These are phyloP conservation scores for Harlomillsia oculata DNA, from an alignment of 1,140 invertebrate genomes.

Conservation along the genomic window DNA sequence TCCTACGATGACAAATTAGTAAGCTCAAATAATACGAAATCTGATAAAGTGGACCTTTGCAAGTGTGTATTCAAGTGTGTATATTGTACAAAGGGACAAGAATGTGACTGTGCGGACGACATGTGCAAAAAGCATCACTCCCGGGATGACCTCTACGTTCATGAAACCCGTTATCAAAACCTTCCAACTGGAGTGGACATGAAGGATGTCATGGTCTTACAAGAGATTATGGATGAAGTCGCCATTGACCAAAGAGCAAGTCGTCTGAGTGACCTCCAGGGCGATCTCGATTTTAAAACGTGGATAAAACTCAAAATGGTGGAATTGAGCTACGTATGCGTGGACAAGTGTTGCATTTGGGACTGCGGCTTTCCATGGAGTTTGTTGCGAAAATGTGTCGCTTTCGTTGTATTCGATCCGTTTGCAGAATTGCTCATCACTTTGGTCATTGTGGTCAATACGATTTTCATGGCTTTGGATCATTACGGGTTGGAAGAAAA, in stretches of 20 bases:
- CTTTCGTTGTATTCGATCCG: conserved; percentile 87
- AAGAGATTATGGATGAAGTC: conserved; percentile 94
- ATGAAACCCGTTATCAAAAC: background rate
- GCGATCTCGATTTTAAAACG: conserved; percentile 71
- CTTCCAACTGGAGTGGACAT: conserved; percentile 22
- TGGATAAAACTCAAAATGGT: conserved; percentile 76
- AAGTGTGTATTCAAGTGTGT: no score
- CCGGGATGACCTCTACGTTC: no score
- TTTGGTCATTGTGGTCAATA: conserved; percentile 94
- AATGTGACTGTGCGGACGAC: background rate
- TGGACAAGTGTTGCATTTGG: conserved; percentile 93
- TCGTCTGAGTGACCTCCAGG: conserved; percentile 70
- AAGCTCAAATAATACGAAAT: no score
- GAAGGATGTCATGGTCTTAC: conserved; percentile 83
- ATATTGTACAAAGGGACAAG: background rate
- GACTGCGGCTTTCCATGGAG: conserved; percentile 88
- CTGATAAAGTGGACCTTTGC: no score
- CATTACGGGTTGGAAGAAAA: conserved; percentile 52
- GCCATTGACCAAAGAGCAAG: conserved; percentile 69
- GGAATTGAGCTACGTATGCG: conserved; percentile 58
- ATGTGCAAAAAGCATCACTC: no score
- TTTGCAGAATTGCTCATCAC: conserved; percentile 98
- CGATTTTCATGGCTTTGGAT: conserved; percentile 94
- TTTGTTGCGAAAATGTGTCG: conserved; percentile 76
- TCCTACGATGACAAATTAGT: no score